These are phyloP conservation scores for Allophyes oxyacanthae DNA, from an alignment of 2,888 invertebrate species.

Conservation along the genomic window DNA sequence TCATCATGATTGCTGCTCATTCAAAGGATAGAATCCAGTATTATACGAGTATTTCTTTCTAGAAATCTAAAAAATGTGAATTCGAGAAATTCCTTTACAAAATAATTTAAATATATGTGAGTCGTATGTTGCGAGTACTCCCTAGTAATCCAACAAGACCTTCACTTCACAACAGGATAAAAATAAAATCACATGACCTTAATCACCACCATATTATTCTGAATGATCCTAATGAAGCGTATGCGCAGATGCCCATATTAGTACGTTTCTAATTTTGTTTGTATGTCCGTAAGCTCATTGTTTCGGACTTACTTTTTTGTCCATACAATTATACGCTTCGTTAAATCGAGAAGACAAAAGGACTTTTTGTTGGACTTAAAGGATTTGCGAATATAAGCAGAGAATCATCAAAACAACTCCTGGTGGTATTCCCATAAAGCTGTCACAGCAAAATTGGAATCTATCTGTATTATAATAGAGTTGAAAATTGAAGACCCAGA, in stretches of 20 bases:
- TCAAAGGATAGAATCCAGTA: too few species aligned
- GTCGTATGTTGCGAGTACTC: too few species aligned
- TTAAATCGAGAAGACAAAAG: constrained; percentile 69
- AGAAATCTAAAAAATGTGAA: too few species aligned
- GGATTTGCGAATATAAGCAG: constrained; percentile 66
- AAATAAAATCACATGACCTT: constrained; percentile 43
- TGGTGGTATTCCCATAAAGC: constrained; percentile 52
- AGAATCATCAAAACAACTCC: constrained; percentile 68
- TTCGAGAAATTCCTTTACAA: too few species aligned
- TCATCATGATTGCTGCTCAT: too few species aligned
- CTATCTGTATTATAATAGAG: constrained; percentile 20
- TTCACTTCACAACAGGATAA: constrained; percentile 13
- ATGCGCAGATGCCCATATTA: constrained; percentile 52
- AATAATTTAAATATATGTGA: too few species aligned
- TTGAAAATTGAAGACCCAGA: constrained; percentile 32
- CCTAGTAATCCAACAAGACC: background rate
- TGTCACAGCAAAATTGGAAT: constrained; percentile 30
- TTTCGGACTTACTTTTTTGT: constrained; percentile 61
- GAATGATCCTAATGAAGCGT: constrained; percentile 55
- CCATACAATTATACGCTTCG: constrained; percentile 65
- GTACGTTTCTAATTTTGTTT: constrained; percentile 53
- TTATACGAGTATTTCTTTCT: too few species aligned
- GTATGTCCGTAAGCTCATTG: constrained; percentile 57
- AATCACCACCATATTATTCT: constrained; percentile 45
- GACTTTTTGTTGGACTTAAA: constrained; percentile 66